Evolutionary conservation across 2,888 invertebrate genomes (phyloP).

Genomic region (Teinopalpus imperialis): DNA sequence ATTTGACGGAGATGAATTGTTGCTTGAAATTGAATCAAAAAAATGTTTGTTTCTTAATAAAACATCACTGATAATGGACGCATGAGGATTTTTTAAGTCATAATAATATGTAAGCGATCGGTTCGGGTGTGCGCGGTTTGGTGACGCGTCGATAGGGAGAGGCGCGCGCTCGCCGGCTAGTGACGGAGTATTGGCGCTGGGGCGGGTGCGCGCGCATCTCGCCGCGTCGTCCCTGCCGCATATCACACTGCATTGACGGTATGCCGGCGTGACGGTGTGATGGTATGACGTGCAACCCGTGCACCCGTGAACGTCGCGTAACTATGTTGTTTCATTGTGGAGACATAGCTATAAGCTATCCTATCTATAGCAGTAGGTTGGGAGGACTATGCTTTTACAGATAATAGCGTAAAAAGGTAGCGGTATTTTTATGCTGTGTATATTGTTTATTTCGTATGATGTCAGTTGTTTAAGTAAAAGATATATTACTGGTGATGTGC

Average conservation of each 20-base stretch:
- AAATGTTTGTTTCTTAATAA: slow-evolving; percentile 15
- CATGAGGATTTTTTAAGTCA: slow-evolving; percentile 33
- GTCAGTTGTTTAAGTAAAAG: too few species aligned
- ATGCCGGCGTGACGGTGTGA: slow-evolving; percentile 30
- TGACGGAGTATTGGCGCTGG: slow-evolving; percentile 42
- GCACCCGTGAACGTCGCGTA: not conserved
- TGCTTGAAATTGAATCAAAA: not conserved
- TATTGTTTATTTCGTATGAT: too few species aligned
- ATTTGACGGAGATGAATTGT: slow-evolving; percentile 1
- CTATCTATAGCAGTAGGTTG: too few species aligned
- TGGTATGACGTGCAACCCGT: not conserved
- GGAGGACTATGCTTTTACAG: too few species aligned
- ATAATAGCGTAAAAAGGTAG: too few species aligned
- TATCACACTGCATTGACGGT: slow-evolving; percentile 41
- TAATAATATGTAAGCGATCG: slow-evolving; percentile 38
- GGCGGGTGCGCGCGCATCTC: slow-evolving; percentile 45
- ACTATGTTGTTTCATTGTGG: too few species aligned
- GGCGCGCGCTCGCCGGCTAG: slow-evolving; percentile 54
- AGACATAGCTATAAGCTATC: too few species aligned
- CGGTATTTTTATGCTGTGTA: too few species aligned
- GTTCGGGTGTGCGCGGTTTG: slow-evolving; percentile 45
- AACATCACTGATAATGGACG: slow-evolving; percentile 24
- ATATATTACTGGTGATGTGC: too few species aligned
- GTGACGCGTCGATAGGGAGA: slow-evolving; percentile 54
- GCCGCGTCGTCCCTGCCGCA: slow-evolving; percentile 44